Evolutionary conservation across 2,797 vertebrate species (phyloP).

Genomic region (Lagocephalus sceleratus): DNA sequence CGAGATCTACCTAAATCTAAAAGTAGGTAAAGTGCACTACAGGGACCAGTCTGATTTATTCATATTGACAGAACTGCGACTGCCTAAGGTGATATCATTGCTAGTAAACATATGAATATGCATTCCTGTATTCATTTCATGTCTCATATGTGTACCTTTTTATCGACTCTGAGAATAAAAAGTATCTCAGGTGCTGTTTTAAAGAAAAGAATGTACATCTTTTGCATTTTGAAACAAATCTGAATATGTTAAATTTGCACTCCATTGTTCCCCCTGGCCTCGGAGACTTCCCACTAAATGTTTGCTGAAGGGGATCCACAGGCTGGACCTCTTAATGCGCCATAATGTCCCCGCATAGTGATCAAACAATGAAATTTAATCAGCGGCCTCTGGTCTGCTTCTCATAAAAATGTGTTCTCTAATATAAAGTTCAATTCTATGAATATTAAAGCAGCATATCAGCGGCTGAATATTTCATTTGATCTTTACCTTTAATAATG

Average conservation of each 20-base stretch:
- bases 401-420: conserved; percentile 78
- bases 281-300: conserved; percentile 48
- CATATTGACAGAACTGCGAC: conserved; percentile 63
- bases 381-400: conserved; percentile 72
- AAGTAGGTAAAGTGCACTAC: conserved; percentile 45
- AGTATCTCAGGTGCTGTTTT: conserved; percentile 26
- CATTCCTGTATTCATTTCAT: conserved; percentile 43
- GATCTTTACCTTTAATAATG: conserved; percentile 80
- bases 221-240: conserved; percentile 24
- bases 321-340: conserved; percentile 49
- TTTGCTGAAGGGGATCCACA: conserved; percentile 58
- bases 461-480: conserved; percentile 81
- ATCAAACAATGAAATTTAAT: conserved; percentile 83
- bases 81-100: conserved; percentile 61
- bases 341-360: conserved; percentile 69
- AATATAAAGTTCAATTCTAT: conserved; percentile 84
- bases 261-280: conserved; percentile 16
- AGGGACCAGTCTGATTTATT: conserved; percentile 69
- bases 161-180: conserved; percentile 25
- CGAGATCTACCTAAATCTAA: conserved; percentile 39
- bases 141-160: conserved; percentile 22
- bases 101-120: conserved; percentile 71
- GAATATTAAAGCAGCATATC: conserved; percentile 80
- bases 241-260: conserved; percentile 17
- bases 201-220: neutral